phyloP scores from a whole-genome alignment of 2,797 vertebrate species.

The Cebuella pygmaea region DNA sequence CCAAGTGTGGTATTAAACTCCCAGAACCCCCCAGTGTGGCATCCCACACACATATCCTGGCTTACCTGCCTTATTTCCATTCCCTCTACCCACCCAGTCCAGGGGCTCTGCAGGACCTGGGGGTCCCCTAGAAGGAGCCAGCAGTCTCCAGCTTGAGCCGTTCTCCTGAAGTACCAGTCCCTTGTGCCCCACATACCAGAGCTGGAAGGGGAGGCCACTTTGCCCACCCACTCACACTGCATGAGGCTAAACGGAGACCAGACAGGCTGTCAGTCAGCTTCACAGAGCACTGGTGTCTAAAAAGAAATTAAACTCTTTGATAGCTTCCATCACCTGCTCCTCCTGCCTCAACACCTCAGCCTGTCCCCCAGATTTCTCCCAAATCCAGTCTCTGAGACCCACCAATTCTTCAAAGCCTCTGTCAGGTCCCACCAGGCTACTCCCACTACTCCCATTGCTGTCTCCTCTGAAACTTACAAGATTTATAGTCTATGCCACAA shows the following conservation, averaged over 20 bases:
- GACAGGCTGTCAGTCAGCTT: neutral
- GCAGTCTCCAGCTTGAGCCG: neutral
- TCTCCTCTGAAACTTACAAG: neutral
- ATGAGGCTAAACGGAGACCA: neutral
- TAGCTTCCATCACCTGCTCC: neutral
- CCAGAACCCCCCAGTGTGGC: too few species aligned
- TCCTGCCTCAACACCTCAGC: neutral
- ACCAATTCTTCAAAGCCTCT: neutral
- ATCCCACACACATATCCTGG: neutral
- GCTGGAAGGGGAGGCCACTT: neutral
- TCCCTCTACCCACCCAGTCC: neutral
- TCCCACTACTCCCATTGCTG: neutral
- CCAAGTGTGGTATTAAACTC: neutral
- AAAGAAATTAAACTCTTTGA: neutral
- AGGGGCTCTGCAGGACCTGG: neutral
- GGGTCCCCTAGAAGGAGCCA: neutral
- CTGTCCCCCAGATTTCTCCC: neutral
- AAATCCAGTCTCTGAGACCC: neutral
- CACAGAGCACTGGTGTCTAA: neutral
- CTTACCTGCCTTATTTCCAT: neutral
- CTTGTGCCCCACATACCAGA: neutral
- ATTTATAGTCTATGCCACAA: neutral
- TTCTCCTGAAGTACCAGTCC: neutral
- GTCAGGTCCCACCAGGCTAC: neutral
- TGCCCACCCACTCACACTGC: neutral